Conservation (phyloP, 2,113 vertebrate genomes). For the Equus quagga region DNA sequence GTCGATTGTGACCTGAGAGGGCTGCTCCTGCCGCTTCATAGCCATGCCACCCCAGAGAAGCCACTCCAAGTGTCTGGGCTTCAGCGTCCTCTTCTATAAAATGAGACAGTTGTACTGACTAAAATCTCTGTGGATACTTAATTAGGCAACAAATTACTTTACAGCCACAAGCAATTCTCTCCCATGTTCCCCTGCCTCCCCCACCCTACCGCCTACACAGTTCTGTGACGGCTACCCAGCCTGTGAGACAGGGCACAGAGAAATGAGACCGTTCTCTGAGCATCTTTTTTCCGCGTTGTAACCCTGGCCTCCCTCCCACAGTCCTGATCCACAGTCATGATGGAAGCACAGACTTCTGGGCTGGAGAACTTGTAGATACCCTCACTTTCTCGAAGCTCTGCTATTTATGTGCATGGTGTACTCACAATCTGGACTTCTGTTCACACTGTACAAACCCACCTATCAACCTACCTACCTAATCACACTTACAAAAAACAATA, state of each 20-base stretch:
- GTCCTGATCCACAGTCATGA: not conserved
- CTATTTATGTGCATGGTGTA: not conserved
- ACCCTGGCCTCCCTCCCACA: not conserved
- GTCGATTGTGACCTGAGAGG: not conserved
- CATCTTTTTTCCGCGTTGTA: not conserved
- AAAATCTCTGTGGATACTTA: not conserved
- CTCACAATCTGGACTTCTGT: not conserved
- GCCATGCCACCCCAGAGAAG: not conserved
- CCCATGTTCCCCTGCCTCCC: not conserved
- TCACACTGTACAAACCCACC: not conserved
- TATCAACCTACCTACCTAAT: not conserved
- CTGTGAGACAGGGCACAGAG: not conserved
- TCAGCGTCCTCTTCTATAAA: slow-evolving; percentile 26
- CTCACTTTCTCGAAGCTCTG: not conserved
- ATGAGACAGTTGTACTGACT: not conserved
- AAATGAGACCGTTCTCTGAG: not conserved
- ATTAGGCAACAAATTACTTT: not conserved
- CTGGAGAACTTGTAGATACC: not conserved
- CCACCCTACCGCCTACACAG: not conserved
- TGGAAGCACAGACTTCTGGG: not conserved
- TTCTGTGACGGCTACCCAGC: not conserved
- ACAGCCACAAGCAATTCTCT: not conserved
- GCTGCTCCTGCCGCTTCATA: not conserved
- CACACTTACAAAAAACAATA: not conserved
- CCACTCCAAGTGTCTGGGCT: not conserved